These are phyloP conservation scores for Nesidiocoris tenuis DNA, from an alignment of 2,888 invertebrate species.

Conservation along the genomic window DNA sequence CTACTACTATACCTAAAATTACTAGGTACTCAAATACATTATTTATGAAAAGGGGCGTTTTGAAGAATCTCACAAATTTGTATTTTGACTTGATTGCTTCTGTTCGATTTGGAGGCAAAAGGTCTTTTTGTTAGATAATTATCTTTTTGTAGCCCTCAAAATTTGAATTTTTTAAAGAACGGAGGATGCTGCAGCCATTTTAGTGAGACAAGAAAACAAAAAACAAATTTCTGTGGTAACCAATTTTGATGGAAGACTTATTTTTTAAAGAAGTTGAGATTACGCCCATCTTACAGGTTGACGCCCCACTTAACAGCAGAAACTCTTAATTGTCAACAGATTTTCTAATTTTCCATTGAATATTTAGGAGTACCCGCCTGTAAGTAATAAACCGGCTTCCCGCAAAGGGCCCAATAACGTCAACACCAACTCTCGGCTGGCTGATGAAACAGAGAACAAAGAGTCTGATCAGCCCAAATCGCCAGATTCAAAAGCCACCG, in stretches of 20 bases:
- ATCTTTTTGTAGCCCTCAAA: background rate
- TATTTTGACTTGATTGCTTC: background rate
- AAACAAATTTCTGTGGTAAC: too few species aligned
- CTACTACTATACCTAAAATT: too few species aligned
- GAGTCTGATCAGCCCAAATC: slow-evolving; percentile 44
- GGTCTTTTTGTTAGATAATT: background rate
- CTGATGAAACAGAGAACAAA: slow-evolving; percentile 50
- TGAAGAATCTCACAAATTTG: background rate
- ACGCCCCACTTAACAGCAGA: background rate
- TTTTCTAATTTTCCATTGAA: background rate
- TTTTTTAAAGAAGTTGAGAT: too few species aligned
- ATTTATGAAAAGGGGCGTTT: too few species aligned
- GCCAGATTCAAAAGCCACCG: slow-evolving; percentile 45
- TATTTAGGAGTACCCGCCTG: slow-evolving; percentile 62
- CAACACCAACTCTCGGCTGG: slow-evolving; percentile 54
- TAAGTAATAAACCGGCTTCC: slow-evolving; percentile 58
- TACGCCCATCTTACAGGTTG: too few species aligned
- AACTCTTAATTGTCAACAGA: background rate
- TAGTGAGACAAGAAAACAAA: too few species aligned
- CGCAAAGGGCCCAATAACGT: slow-evolving; percentile 55
- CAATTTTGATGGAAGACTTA: too few species aligned
- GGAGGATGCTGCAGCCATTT: too few species aligned
- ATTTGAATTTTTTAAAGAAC: background rate
- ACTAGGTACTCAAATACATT: too few species aligned
- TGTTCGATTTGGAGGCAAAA: background rate